phyloP scores from a whole-genome alignment of 2,888 invertebrate species.

The Sinelater perroti region DNA sequence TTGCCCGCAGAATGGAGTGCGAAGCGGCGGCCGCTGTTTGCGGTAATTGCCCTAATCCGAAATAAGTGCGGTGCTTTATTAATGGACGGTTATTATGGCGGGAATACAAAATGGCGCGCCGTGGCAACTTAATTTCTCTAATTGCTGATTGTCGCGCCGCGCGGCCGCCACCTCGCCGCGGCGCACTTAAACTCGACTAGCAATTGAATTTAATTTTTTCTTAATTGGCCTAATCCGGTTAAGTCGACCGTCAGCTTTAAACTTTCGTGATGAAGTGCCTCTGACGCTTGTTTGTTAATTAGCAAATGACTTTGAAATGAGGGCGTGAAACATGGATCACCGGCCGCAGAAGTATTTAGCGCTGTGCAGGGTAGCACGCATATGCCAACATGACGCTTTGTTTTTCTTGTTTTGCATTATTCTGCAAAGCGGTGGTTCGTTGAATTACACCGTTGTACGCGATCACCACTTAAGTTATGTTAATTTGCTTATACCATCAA shows the following conservation, averaged over 20 bases:
- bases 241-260: slow-evolving; percentile 12
- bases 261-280: slow-evolving; percentile 2
- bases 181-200: neutral
- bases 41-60: slow-evolving; percentile 28
- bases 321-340: no score
- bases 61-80: slow-evolving; percentile 30
- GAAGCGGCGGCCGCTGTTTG: slow-evolving; percentile 12
- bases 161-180: neutral
- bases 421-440: no score
- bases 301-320: slow-evolving; percentile 6
- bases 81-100: slow-evolving; percentile 26
- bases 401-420: no score
- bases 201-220: slow-evolving; percentile 16
- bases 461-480: no score
- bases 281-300: slow-evolving; percentile 8
- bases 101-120: slow-evolving; percentile 25
- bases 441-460: no score
- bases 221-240: slow-evolving; percentile 3
- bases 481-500: no score
- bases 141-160: slow-evolving; percentile 17
- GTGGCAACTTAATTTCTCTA: slow-evolving; percentile 9
- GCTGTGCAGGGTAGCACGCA: no score
- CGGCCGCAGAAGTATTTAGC: no score
- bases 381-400: no score
- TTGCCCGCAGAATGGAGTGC: slow-evolving; percentile 10